Conservation (phyloP, 2,888 invertebrate genomes). For the Emesis furor region DNA sequence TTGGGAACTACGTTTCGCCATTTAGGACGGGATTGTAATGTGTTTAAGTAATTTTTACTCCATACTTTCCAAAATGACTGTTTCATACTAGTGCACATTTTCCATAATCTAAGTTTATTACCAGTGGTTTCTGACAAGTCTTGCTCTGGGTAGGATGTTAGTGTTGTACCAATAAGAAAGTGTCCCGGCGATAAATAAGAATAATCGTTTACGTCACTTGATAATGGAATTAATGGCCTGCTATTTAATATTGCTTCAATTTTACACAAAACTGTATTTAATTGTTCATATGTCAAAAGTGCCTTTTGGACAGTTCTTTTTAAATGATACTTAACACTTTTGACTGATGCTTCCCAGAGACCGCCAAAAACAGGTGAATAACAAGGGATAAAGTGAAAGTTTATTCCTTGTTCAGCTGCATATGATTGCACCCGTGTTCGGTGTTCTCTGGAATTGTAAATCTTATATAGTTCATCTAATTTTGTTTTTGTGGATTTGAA, state of each 20-base stretch:
- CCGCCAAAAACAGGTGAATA: conserved; percentile 62
- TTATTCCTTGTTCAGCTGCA: conserved; percentile 44
- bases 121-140: background rate
- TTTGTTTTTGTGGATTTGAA: conserved; percentile 58
- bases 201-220: background rate
- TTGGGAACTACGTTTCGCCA: too few relatives aligned
- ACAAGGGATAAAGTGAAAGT: conserved; percentile 61
- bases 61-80: too few relatives aligned
- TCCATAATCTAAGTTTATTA: background rate
- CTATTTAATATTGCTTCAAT: background rate
- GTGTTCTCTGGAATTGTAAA: background rate
- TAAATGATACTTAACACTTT: conserved; percentile 56
- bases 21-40: too few relatives aligned
- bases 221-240: background rate
- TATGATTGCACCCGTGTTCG: background rate
- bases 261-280: background rate
- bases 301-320: conserved; percentile 45
- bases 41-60: too few relatives aligned
- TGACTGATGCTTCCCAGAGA: conserved; percentile 12
- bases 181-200: background rate
- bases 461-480: conserved; percentile 46
- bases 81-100: too few relatives aligned
- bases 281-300: background rate
- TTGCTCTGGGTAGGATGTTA: background rate
- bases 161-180: background rate